Evolutionary conservation across 1,140 invertebrate species (phyloP).

Genomic region (Cardiocondyla obscurior): DNA sequence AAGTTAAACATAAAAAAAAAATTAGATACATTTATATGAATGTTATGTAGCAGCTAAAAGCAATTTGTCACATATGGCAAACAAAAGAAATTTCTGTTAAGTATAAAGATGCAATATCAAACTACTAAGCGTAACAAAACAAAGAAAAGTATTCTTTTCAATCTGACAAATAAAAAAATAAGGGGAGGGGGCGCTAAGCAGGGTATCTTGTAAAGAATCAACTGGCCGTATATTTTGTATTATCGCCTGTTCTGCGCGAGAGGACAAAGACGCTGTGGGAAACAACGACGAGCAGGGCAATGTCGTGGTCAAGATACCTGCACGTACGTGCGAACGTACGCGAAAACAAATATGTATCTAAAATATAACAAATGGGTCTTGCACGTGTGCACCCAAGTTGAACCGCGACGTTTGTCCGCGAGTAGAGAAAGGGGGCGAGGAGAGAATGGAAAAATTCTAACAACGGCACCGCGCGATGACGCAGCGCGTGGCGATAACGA

Average conservation of each 20-base stretch:
- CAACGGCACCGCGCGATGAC: background rate
- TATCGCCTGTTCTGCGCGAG: background rate
- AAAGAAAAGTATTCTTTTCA: background rate
- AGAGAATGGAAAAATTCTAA: background rate
- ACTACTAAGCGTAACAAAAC: background rate
- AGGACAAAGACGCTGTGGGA: no score
- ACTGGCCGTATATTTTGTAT: background rate
- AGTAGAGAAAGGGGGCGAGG: no score
- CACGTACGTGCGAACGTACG: background rate
- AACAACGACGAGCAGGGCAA: background rate
- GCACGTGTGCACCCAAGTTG: background rate
- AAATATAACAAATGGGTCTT: conserved; percentile 55
- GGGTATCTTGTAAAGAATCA: background rate
- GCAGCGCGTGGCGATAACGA: no score
- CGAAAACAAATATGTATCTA: conserved; percentile 60
- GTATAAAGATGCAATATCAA: background rate
- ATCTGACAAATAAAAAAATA: background rate
- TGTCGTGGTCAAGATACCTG: background rate
- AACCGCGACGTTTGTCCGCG: background rate
- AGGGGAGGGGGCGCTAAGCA: background rate
- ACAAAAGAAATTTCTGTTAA: background rate
- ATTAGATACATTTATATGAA: no score
- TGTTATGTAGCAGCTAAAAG: background rate
- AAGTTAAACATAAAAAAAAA: background rate
- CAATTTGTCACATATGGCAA: conserved; percentile 11